Evolutionary conservation across 2,888 invertebrate species (phyloP), one percentile per base, ranked within the genome.

Genomic region (Pyrrhosoma nymphula): DNA sequence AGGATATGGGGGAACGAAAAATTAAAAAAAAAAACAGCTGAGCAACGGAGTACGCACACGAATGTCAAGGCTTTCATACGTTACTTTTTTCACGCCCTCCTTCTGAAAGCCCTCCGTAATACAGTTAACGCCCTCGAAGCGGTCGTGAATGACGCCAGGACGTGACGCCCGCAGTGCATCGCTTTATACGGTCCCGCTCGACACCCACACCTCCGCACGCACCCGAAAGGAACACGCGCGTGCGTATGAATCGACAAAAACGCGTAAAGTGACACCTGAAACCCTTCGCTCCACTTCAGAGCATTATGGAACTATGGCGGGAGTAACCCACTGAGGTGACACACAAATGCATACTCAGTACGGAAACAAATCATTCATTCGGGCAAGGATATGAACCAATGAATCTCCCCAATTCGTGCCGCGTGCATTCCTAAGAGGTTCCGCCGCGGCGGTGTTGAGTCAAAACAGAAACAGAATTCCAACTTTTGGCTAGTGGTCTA

Each of bases 41-140:
- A 89, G 56, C 55, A 55, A 14, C 14, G 89, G 10, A 3, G 56
- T 47, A 4, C 56, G 56, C 47, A 56, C 55, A 56, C 55, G 55
- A 89, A 55, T 14, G 39, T 26, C n/a, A 55, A 23, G n/a, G n/a
- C 26, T 82, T 82, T 82, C 82, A 82, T 35, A 35, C 82, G n/a
- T 82, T 26, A 26, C 60, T 82, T 82, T 82, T 82, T 82, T 26
- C 60, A 82, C 47, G 47, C 8, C 47, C 60, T 39, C 39, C 55
- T 89, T 89, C 55, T 56, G 89, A 60, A 60, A 55, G 56, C 8
- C 6, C 56, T 55, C 56, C 55, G 56, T n/a, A 56, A 89, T 55
- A 56, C 55, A 47, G 89, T 89, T 56, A 89, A 56, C 89, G 55
- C 89, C 89, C 56, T n/a, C n/a, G 26, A 47, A 47, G 89, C 47